A percentile compares a stretch with the other conserved stretches of the same genome.
Conservation (phyloP, 2,113 vertebrate species). For the Alouatta palliata region DNA sequence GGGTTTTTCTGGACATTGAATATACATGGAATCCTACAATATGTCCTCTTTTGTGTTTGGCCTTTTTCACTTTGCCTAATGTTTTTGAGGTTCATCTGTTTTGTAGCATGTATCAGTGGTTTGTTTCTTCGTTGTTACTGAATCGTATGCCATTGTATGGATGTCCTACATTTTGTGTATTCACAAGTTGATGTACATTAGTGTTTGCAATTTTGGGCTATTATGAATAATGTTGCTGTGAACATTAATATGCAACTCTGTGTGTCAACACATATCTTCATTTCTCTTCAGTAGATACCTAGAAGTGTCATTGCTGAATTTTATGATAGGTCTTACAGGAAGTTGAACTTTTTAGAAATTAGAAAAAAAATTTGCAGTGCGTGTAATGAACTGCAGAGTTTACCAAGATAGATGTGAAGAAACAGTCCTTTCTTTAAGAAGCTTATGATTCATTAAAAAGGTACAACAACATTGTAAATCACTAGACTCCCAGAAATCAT, state of each 20-base stretch:
- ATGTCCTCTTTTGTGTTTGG: neutral
- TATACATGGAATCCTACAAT: neutral
- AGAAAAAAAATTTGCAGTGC: neutral
- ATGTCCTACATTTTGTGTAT: neutral
- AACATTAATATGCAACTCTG: neutral
- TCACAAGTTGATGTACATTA: slow-evolving; percentile 14
- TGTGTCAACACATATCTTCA: neutral
- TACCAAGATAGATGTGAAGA: neutral
- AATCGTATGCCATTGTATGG: neutral
- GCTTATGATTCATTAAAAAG: neutral
- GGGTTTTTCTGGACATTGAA: neutral
- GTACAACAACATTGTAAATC: neutral
- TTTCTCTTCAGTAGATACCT: neutral
- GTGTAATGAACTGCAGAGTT: neutral
- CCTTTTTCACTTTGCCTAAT: neutral
- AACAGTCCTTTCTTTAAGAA: slow-evolving; percentile 23
- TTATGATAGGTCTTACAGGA: neutral
- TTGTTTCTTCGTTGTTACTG: neutral
- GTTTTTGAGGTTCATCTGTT: neutral
- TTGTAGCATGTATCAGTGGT: neutral
- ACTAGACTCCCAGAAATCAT: neutral
- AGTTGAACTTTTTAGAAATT: neutral
- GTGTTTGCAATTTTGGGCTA: neutral
- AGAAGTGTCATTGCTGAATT: neutral
- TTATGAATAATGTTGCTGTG: neutral